Evolutionary conservation across 2,888 invertebrate species (phyloP), one percentile per base, ranked within the genome.

Genomic region (Nymphalis urticae): DNA sequence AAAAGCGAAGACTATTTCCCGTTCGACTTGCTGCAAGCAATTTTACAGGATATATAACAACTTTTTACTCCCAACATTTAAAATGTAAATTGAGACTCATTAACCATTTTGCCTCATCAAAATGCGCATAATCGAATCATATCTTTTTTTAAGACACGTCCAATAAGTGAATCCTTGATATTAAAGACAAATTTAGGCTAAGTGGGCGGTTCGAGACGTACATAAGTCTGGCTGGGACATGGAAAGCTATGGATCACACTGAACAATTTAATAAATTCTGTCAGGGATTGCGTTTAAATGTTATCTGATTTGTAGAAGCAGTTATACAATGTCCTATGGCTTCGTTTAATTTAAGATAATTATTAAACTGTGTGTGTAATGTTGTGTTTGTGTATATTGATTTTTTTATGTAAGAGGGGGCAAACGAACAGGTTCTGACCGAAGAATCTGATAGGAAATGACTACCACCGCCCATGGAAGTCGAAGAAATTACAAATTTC

Each of bases 11-110:
- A 76, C 62, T 75, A 59, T 67, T 69, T 65, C 62, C 59, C 66
- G 48, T 59, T 68, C 61, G 66, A 32, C 67, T 42, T 64, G 59
- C 58, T 69, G 19, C 61, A 51, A 67, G 56, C 54, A 71, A 65
- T 73, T 68, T 54, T 72, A 69, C 66, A 61, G 65, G 58, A 48
- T 64, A 56, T 68, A 69, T 72, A 75, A 80, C 78, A 61, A 67
- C 76, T 80, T 77, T 77, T 75, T 71, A 70, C 68, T 66, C 51
- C 54, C 69, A 77, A 80, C 79, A 85, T 85, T 85, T 77, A 83
- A 86, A 85, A 81, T 86, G 84, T 83, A 86, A 86, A 86, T 85
- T 79, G 79, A 82, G 77, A 79, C 80, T 82, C 83, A 83, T 86
- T 85, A 84, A 81, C 79, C 79, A 81, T 84, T 83, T 82, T 72